Evolutionary conservation across 92 coral and sea anemone species (phyloP), one percentile per base, ranked within the genome.

Genomic region (Chrysogorgia sp.): DNA sequence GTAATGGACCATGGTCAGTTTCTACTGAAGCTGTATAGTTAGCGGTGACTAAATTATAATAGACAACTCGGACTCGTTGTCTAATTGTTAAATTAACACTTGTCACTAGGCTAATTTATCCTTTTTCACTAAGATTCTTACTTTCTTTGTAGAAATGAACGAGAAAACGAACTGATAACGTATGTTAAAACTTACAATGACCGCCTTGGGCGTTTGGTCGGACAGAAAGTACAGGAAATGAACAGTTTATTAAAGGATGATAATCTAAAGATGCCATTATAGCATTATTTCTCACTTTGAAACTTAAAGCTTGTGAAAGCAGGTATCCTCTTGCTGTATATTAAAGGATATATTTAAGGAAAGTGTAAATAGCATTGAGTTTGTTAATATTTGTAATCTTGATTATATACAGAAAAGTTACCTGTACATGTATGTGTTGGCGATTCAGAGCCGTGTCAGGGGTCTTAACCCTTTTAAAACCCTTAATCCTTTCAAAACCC

Each of bases 141-240:
- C 40, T 65, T 31, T 45, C 31, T 40, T 69, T 77, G 14, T 66
- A 91, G 98, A 68, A 90, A 86, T 41, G 92, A 89, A 59, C 90
- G 93, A 14, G 98, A 94, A 62, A 89, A 85, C 24, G 97, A 94
- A 65, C 84, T 94, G 20, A 80, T 84, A 71, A 93, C 86, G 30
- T 94, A 85, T 68, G 66, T 94, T 34, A 67, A 79, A 62, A 91
- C 88, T 80, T 76, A 87, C 60, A 92, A 86, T 75, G 88, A 94
- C 67, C 96, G 97, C 53, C 91, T 94, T 67, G 98, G 98, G 25
- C 55, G 83, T 33, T 84, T 89, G 14, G 86, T 94, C 40, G 72
- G 89, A 41, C 97, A 94, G 58, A 84, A 92, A 41, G 37, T 89
- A 3, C 77, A 86, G n/a, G 79, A 72, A 0, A 53, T 72, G 53